Evolutionary conservation across 1,140 invertebrate genomes (phyloP).

Genomic region (Atta colombica): DNA sequence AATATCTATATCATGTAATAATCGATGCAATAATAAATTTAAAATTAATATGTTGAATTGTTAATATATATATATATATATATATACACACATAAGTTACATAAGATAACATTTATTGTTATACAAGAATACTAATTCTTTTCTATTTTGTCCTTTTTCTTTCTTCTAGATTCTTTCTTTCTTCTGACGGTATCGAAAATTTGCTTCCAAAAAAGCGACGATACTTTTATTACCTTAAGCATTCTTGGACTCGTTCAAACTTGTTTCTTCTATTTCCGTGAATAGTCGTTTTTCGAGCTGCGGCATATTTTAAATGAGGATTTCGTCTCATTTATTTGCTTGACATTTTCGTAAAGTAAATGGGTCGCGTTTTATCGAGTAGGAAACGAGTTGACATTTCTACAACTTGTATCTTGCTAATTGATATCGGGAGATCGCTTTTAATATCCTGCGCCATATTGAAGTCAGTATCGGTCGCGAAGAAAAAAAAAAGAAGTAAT

Average conservation of each 20-base stretch:
- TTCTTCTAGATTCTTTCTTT: too few relatives aligned
- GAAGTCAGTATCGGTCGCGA: neutral
- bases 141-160: neutral
- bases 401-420: slow-evolving; percentile 15
- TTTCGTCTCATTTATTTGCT: slow-evolving; percentile 15
- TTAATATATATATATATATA: neutral
- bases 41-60: neutral
- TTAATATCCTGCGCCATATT: neutral
- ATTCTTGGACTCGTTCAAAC: neutral
- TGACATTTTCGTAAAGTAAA: slow-evolving; percentile 10
- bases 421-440: neutral
- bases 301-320: slow-evolving; percentile 23
- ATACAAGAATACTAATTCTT: neutral
- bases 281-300: slow-evolving; percentile 12
- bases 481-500: neutral
- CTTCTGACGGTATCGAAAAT: neutral
- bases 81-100: neutral
- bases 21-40: neutral
- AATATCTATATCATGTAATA: neutral
- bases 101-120: neutral
- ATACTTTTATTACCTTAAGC: slow-evolving; percentile 6
- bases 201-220: neutral
- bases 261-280: slow-evolving; percentile 10
- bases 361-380: neutral
- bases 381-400: slow-evolving; percentile 28